Percentiles rank a stretch among this genome's conserved stretches.
phyloP scores from a whole-genome alignment of 2,888 invertebrate species.

The Tetragonula carbonaria region DNA sequence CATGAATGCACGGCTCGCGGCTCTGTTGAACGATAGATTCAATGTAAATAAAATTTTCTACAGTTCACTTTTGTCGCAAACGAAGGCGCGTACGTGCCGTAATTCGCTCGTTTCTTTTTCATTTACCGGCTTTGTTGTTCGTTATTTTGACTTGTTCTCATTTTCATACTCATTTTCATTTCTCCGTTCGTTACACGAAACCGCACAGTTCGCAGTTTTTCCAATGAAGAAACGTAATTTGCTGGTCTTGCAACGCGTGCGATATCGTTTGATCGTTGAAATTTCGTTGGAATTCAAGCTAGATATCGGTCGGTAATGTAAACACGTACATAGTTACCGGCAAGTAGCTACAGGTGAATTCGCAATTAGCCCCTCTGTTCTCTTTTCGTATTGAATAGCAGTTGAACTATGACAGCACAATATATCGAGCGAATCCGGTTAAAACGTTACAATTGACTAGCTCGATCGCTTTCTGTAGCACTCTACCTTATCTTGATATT shows the following conservation, averaged over 20 bases:
- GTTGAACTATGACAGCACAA: not conserved
- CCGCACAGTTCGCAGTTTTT: not conserved
- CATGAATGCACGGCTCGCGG: constrained; percentile 88
- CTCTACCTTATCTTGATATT: constrained; percentile 56
- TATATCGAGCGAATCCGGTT: constrained; percentile 1
- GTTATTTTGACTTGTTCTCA: not conserved
- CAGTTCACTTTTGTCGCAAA: constrained; percentile 87
- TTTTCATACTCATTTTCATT: constrained; percentile 1
- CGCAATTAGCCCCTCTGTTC: constrained; percentile 10
- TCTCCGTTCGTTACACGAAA: not conserved
- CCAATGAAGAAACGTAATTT: not conserved
- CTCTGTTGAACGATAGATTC: constrained; percentile 87
- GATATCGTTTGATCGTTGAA: not conserved
- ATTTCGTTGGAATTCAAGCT: constrained; percentile 1
- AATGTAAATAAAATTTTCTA: constrained; percentile 87
- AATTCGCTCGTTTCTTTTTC: constrained; percentile 13
- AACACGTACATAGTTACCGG: not conserved
- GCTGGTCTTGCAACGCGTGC: not conserved
- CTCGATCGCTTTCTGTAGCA: constrained; percentile 6
- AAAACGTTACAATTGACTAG: not conserved
- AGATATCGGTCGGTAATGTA: not conserved
- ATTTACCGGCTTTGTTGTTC: not conserved
- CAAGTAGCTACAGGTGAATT: constrained; percentile 23
- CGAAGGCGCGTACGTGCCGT: constrained; percentile 80
- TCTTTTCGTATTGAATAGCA: not conserved